Percentiles rank a stretch among this genome's conserved stretches.
phyloP scores from a whole-genome alignment of 2,888 invertebrate genomes.

The Eupithecia abbreviata region DNA sequence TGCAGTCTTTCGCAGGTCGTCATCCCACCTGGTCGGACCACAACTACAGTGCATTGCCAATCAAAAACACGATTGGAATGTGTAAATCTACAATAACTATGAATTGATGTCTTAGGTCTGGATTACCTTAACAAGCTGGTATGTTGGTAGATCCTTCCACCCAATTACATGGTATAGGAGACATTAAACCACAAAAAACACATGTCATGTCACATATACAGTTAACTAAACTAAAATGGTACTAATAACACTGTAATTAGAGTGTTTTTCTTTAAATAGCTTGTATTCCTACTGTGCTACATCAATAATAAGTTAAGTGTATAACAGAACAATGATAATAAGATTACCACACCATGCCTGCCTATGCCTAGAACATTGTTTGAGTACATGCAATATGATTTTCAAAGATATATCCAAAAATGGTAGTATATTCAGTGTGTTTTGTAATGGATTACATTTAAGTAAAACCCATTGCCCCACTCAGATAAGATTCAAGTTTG shows the following conservation, averaged over 20 bases:
- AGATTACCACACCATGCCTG: slow-evolving; percentile 15
- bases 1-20: too few species aligned
- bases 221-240: slow-evolving; percentile 66
- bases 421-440: slow-evolving; percentile 14
- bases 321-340: background rate
- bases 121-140: slow-evolving; percentile 87
- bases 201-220: slow-evolving; percentile 83
- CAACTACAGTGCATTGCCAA: slow-evolving; percentile 14
- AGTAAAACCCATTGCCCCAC: background rate
- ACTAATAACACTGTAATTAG: slow-evolving; percentile 20
- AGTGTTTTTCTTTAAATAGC: slow-evolving; percentile 1
- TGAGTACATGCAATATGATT: slow-evolving; percentile 27
- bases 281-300: slow-evolving; percentile 16
- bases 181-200: slow-evolving; percentile 82
- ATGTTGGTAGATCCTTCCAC: slow-evolving; percentile 87
- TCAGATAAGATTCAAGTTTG: background rate
- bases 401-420: background rate
- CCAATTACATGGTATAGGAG: slow-evolving; percentile 80
- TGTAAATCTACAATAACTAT: slow-evolving; percentile 76
- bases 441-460: background rate
- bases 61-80: slow-evolving; percentile 49
- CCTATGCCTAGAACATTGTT: background rate
- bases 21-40: too few species aligned
- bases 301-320: slow-evolving; percentile 6
- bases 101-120: slow-evolving; percentile 69